Evolutionary conservation across 2,113 vertebrate genomes (phyloP).

Genomic region (Saccopteryx bilineata): DNA sequence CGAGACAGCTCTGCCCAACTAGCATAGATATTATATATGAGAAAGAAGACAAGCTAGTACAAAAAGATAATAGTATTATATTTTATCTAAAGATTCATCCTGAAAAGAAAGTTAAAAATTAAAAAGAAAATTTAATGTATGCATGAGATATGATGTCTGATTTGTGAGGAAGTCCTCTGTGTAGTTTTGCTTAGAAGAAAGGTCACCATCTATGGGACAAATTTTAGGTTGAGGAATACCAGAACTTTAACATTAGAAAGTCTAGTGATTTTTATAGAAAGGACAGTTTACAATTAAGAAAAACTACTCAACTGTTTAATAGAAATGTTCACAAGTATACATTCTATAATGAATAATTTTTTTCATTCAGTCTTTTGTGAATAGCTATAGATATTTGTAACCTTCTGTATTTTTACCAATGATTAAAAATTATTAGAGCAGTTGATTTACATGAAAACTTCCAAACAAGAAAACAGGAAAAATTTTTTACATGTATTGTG

Average conservation of each 20-base stretch:
- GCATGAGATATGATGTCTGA: not conserved
- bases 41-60: not conserved
- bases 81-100: not conserved
- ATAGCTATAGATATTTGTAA: not conserved
- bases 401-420: not conserved
- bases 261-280: not conserved
- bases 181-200: not conserved
- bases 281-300: not conserved
- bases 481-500: not conserved
- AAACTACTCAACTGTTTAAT: not conserved
- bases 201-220: not conserved
- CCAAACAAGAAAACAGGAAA: not conserved
- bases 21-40: not conserved
- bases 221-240: not conserved
- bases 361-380: not conserved
- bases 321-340: not conserved
- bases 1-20: not conserved
- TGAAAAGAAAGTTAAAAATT: not conserved
- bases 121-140: not conserved
- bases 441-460: slow-evolving; percentile 9
- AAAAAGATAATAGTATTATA: not conserved
- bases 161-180: not conserved
- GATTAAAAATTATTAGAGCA: not conserved
- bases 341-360: not conserved
- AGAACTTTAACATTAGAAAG: slow-evolving; percentile 31